Base-by-base conservation (phyloP, 2,113 vertebrate genomes). In the Antennarius striatus region DNA sequence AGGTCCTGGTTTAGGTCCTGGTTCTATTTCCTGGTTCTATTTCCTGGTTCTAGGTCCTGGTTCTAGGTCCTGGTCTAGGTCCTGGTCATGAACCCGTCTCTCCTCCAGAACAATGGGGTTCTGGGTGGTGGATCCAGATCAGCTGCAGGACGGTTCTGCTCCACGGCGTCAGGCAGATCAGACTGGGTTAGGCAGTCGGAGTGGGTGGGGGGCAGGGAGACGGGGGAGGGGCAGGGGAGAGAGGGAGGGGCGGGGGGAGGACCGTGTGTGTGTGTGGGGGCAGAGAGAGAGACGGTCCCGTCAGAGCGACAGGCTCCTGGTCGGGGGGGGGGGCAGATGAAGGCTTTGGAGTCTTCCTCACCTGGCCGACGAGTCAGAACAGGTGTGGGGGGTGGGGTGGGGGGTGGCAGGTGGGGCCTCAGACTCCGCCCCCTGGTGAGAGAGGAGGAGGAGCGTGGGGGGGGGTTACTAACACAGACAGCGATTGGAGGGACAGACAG, bases 351-450 rank as follows among this genome's bases (percentile, higher is more conserved):
- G 22, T 22, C 22, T 22, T 55, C 81, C 75, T 88, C 79, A 89
- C 85, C 86, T 89, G 88, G 56, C 47, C 9, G 75, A 86, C 86
- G 74, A 88, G 89, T 91, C 79, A 69, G 6, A 65, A 90, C 89
- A 90, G 88, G 86, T 90, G 88, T 82, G 13, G 55, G 62, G 39
- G 88, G 86, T 90, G 88, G 82, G 13, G 55, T 58, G 39, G 65
- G 17, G n/a, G 57, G 16, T 17, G 53, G 30, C 63, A 58, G 69
- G 59, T 70, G 62, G 82, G 63, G 62, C 28, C 59, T 62, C 63
- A 66, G 49, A 77, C 63, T 30, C 53, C 51, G 48, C 46, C 68
- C 47, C 36, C 32, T 63, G 50, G 49, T 45, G 58, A 47, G 17
- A 73, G 53, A 54, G 22, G 22, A 22, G 22, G 22, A 22, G 22